Conservation (phyloP, 2,888 invertebrate genomes). For the Oxycera nigricornis region DNA sequence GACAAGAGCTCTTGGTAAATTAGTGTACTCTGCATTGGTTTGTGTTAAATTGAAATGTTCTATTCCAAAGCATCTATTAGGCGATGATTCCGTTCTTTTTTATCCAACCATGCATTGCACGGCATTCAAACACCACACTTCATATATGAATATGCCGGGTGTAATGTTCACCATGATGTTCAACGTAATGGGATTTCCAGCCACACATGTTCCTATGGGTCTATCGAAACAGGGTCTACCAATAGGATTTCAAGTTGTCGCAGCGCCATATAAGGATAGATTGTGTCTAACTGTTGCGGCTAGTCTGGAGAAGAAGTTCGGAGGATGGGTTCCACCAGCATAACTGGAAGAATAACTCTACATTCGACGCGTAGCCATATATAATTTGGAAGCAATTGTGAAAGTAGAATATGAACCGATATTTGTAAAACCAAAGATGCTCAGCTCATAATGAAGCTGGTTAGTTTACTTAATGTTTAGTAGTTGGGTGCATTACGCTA, state of each 20-base stretch:
- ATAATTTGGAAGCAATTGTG: too few relatives aligned
- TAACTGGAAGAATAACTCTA: not conserved
- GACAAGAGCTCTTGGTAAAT: conserved; percentile 61
- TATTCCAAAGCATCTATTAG: conserved; percentile 66
- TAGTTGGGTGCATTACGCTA: too few relatives aligned
- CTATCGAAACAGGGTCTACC: conserved; percentile 71
- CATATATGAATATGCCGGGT: conserved; percentile 67
- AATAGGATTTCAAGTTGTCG: conserved; percentile 79
- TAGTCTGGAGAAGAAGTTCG: conserved; percentile 78
- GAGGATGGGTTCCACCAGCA: conserved; percentile 77
- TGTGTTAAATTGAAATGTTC: not conserved
- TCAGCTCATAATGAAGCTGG: not conserved
- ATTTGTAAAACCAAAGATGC: not conserved
- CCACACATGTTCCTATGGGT: conserved; percentile 77
- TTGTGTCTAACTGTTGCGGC: conserved; percentile 81
- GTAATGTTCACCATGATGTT: conserved; percentile 71
- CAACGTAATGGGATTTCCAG: conserved; percentile 78
- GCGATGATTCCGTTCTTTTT: conserved; percentile 73
- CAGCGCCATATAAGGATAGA: conserved; percentile 77
- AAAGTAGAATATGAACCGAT: too few relatives aligned
- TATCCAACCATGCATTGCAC: conserved; percentile 73
- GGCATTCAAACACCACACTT: conserved; percentile 72
- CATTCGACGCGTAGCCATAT: too few relatives aligned
- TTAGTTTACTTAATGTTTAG: not conserved
- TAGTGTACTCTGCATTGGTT: conserved; percentile 24